phyloP scores from a whole-genome alignment of 2,113 vertebrate species.

The Empidonax alnorum region DNA sequence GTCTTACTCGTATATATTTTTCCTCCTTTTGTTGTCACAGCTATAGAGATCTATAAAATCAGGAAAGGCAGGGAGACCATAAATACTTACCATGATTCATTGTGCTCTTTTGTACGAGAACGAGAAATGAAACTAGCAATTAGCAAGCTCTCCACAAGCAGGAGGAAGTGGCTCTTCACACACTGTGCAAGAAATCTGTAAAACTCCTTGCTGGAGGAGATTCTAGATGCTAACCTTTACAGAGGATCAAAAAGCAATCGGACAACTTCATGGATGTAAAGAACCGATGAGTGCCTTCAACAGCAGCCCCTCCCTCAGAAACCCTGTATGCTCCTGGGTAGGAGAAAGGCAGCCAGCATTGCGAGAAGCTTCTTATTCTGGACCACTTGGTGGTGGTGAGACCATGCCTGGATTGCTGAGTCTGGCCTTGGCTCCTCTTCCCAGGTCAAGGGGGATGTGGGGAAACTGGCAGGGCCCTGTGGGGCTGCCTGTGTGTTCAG shows the following conservation, averaged over 20 bases:
- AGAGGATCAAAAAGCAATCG: background rate
- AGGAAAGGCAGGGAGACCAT: background rate
- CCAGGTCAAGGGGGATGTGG: background rate
- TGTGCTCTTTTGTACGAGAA: background rate
- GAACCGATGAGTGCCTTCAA: background rate
- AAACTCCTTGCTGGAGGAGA: background rate
- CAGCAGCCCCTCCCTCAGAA: background rate
- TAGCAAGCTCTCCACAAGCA: background rate
- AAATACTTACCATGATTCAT: background rate
- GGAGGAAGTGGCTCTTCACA: background rate
- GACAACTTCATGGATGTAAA: background rate
- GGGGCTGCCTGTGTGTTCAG: background rate
- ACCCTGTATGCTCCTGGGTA: background rate
- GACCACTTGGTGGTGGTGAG: background rate
- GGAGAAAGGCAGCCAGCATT: background rate
- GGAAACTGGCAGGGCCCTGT: background rate
- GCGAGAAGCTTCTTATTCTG: background rate
- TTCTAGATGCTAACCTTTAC: background rate
- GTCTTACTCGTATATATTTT: background rate
- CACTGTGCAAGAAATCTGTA: background rate
- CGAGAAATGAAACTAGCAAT: background rate
- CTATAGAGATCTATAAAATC: background rate
- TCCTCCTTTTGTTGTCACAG: background rate
- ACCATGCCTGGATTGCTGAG: background rate
- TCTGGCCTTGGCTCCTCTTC: accelerated